Conservation (phyloP, 2,888 invertebrate genomes). For the Clostera curtula region DNA sequence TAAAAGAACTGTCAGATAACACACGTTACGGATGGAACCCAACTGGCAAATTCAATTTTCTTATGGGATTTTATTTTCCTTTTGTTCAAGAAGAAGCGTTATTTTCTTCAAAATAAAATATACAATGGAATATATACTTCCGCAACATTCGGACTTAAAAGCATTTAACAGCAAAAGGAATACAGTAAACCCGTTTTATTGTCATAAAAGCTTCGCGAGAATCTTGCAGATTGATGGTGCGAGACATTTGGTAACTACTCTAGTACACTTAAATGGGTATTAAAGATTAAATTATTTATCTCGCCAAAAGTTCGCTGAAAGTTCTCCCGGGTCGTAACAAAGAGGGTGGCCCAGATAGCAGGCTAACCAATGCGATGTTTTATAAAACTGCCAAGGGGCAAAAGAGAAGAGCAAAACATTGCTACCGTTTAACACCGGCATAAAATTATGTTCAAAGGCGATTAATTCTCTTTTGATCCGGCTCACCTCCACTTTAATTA, state of each 20-base stretch:
- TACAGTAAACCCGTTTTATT: constrained; percentile 35
- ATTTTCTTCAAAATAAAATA: constrained; percentile 23
- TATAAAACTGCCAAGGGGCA: constrained; percentile 40
- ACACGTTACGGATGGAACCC: constrained; percentile 18
- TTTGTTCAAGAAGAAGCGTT: constrained; percentile 23
- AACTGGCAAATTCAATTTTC: constrained; percentile 26
- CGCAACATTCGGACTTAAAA: constrained; percentile 18
- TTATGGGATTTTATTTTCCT: constrained; percentile 16
- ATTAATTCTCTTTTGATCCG: constrained; percentile 32
- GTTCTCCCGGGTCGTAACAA: constrained; percentile 47
- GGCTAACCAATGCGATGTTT: constrained; percentile 27
- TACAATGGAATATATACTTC: constrained; percentile 25
- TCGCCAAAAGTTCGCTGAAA: constrained; percentile 48
- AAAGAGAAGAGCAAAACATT: constrained; percentile 37
- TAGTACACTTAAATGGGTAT: constrained; percentile 53
- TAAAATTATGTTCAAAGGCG: constrained; percentile 39
- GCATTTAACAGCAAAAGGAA: constrained; percentile 25
- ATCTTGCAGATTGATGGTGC: constrained; percentile 44
- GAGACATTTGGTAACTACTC: constrained; percentile 37
- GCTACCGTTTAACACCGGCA: constrained; percentile 29
- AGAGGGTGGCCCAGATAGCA: constrained; percentile 38
- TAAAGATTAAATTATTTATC: constrained; percentile 66
- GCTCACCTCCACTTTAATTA: constrained; percentile 20
- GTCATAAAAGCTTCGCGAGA: constrained; percentile 39
- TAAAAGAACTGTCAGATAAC: constrained; percentile 21